Base-by-base conservation (phyloP, 2,113 vertebrate species). In the Coptodon rendalli region DNA sequence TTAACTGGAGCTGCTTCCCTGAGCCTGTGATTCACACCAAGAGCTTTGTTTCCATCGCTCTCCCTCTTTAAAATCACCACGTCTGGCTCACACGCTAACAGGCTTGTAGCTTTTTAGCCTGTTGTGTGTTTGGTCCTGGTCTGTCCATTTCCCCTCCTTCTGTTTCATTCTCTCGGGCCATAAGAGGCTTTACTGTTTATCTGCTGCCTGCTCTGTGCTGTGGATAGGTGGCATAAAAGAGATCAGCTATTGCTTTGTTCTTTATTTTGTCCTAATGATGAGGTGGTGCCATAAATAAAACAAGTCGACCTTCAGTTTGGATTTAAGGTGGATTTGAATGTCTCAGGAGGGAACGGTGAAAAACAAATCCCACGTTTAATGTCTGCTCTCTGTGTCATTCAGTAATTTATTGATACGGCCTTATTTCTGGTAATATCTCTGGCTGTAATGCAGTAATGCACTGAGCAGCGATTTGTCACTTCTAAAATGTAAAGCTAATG, bases 151-250 rank as follows among this genome's bases (percentile, higher is more conserved):
- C 71, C 16, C 43, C 45, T 79, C 17, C 19, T 29, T 78, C 2
- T 6, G 50, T 57, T 84, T 66, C 61, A 9, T 84, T 40, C 66
- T 78, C 9, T 14, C 6, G 8, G 14, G 36, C 50, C 1, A 3
- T 68, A 3, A 89, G 87, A 85, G 2, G 85, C 87, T 91, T 89
- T 82, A 14, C 31, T 9, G 56, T 84, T 34, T 56, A 29, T 90
- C 50, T 80, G 79, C 53, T 11, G 11, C 5, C 9, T 48, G 40
- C 71, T 76, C 71, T 2, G 14, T 48, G 68, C 68, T 29, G 68
- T 4, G 19, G 40, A 76, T 29, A 48, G 24, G 24, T 48, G 43
- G 1, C 71, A 57, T 1, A 1, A 43, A 27, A 43, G 22, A 57
- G 22, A 7, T 29, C 22, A 57, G 16, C 68, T 76, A 43, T 45